These are phyloP conservation scores for Odontamblyopus lacepedii DNA, from an alignment of 2,797 vertebrate genomes.

Conservation along the genomic window DNA sequence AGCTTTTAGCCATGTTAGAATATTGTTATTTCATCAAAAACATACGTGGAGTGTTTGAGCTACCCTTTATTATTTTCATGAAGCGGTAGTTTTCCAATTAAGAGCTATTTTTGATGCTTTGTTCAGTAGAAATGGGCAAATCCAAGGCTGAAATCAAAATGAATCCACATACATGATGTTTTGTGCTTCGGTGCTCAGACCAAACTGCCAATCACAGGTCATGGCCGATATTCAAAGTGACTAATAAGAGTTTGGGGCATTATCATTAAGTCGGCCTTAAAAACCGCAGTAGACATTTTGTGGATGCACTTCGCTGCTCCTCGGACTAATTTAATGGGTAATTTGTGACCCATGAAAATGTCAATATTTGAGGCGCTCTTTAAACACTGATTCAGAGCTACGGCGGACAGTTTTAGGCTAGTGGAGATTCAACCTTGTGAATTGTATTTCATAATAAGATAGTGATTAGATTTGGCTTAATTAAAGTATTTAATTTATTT, in stretches of 20 bases:
- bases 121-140: too few species aligned
- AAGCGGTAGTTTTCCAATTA: too few species aligned
- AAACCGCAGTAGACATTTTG: background rate
- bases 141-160: too few species aligned
- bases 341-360: conserved; percentile 22
- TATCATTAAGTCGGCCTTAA: conserved; percentile 11
- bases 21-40: too few species aligned
- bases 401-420: background rate
- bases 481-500: background rate
- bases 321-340: conserved; percentile 7
- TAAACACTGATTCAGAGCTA: conserved; percentile 28
- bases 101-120: too few species aligned
- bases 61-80: too few species aligned
- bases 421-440: background rate
- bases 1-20: too few species aligned
- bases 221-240: conserved; percentile 11
- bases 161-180: background rate
- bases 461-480: background rate
- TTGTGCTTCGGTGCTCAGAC: background rate
- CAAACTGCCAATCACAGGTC: conserved; percentile 9
- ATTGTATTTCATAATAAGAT: background rate
- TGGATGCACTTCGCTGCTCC: conserved; percentile 4
- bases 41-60: too few species aligned
- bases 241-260: conserved; percentile 7
- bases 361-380: conserved; percentile 20